Evolutionary conservation across 2,888 invertebrate genomes (phyloP), one percentile per base, ranked within the genome.

Genomic region (Tethea ocularis): DNA sequence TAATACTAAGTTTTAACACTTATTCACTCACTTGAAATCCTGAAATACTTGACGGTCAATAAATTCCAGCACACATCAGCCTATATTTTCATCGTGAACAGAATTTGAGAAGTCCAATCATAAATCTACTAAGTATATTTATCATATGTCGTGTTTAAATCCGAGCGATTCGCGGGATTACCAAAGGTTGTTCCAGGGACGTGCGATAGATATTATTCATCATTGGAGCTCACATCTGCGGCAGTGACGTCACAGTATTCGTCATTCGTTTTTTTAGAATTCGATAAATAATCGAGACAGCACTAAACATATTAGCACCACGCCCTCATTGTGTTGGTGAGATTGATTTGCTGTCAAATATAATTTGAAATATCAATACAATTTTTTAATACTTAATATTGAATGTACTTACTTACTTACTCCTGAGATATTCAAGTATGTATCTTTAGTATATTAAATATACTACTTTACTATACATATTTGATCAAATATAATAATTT

Each of bases 81-180:
- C 38, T 24, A 36, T 52, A 52, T 17, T 38, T 52, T 65, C 61
- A 63, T 38, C 53, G 56, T 52, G 15, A 46, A 38, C 51, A 38
- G 13, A 53, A 38, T 26, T 38, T 54, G 58, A 46, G 38, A 70
- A 57, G 57, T 59, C 58, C 57, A 29, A 22, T 23, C 60, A 57
- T 64, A 65, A 70, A 67, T 72, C 60, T 41, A 51, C 8, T 51
- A n/a, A n/a, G n/a, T n/a, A 57, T 58, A 73, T 73, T 74, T 64
- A 61, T 70, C 71, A 66, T 59, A 36, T 66, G 73, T 69, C 74
- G 64, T 68, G 60, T 67, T 20, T 69, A 64, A 72, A 74, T 74
- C 67, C 66, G 61, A 58, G 51, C 46, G 54, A 64, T 62, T 61
- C 57, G 46, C 51, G 52, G 33, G 58, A 64, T 62, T 67, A 54